Evolutionary conservation across 2,888 invertebrate genomes (phyloP), one percentile per base, ranked within the genome.

Genomic region (Plebejus anna): DNA sequence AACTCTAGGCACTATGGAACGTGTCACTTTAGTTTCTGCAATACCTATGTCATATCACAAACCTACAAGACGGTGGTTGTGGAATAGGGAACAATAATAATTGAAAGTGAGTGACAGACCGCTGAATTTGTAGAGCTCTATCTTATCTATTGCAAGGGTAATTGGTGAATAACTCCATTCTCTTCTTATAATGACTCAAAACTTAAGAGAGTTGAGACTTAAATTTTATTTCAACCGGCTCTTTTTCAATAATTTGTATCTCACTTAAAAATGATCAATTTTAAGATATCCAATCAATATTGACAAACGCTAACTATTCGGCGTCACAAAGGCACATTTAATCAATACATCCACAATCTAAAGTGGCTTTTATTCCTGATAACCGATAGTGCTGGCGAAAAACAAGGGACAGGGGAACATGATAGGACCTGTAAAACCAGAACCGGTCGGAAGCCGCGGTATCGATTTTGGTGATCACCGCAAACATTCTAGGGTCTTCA

Each of bases 331-430:
- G 66, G 59, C 32, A 75, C 16, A 42, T 47, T 59, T 61, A 72
- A 76, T 76, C 76, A 76, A 76, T 76, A 76, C 71, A 47, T 28
- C 76, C 79, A 77, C 84, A 84, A 90, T 88, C 88, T 91, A 85
- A 83, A 90, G 89, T 88, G 88, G 82, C 80, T 86, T 87, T 88
- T 89, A 90, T 88, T 78, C 80, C 79, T 72, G 90, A 90, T 90
- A 90, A 84, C 79, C 66, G 90, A 90, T 90, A 90, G 84, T 83
- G 81, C 78, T 83, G 75, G 78, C 76, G 84, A 81, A 82, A 84
- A 84, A 83, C 84, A 82, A 82, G 81, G 84, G 83, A 85, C 86
- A 85, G 82, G 84, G 81, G 83, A 84, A 84, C 84, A 80, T 79
- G 84, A 84, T 86, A 86, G 83, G 78, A 77, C 78, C 77, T 75